Evolutionary conservation across 2,888 invertebrate species (phyloP).

Genomic region (Ditula angustiorana): DNA sequence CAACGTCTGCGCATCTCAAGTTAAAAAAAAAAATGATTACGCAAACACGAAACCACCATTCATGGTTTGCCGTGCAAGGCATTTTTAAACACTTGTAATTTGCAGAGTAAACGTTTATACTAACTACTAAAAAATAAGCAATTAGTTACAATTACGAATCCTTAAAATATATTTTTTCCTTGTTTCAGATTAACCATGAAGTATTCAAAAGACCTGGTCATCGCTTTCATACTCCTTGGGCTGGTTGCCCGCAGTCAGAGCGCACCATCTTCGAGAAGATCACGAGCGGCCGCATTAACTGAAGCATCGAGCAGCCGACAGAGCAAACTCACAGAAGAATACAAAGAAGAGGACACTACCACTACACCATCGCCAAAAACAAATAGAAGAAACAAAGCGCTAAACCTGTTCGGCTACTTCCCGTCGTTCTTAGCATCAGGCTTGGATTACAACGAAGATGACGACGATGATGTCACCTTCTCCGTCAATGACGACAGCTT

Average conservation of each 20-base stretch:
- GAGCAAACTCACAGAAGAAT: constrained; percentile 73
- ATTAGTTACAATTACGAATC: no score
- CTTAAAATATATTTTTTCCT: constrained; percentile 42
- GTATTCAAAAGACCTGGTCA: constrained; percentile 57
- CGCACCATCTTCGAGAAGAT: constrained; percentile 69
- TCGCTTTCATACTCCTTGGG: constrained; percentile 60
- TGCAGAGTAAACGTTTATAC: no score
- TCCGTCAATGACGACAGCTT: constrained; percentile 81
- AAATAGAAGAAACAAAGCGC: constrained; percentile 79
- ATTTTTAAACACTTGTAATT: no score
- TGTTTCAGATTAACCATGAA: constrained; percentile 72
- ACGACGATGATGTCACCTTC: constrained; percentile 79
- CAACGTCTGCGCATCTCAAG: background rate
- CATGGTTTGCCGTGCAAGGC: no score
- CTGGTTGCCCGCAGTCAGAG: constrained; percentile 59
- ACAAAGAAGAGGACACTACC: constrained; percentile 68
- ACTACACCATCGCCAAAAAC: constrained; percentile 58
- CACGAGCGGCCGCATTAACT: constrained; percentile 62
- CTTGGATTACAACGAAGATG: constrained; percentile 76
- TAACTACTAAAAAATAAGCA: no score
- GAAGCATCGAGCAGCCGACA: constrained; percentile 60
- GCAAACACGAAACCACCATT: no score
- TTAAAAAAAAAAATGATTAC: no score
- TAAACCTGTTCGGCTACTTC: constrained; percentile 81
- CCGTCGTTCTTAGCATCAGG: constrained; percentile 80